Conservation (phyloP, 2,113 vertebrate genomes). For the Cynoglossus semilaevis region DNA sequence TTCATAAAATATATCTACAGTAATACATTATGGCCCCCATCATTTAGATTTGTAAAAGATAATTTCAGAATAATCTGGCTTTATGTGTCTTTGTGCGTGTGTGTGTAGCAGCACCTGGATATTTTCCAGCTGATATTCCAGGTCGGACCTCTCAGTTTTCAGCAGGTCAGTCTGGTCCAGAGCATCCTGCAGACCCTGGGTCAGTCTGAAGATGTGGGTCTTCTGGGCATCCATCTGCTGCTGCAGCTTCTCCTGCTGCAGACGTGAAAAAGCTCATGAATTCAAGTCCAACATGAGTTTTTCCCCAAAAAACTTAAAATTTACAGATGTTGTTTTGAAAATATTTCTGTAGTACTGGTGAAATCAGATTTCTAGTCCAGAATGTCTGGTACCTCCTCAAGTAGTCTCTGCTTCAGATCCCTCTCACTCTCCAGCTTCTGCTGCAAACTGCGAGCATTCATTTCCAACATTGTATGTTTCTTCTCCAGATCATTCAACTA, state of each 20-base stretch:
- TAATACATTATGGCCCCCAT: too few species aligned
- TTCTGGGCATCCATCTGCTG: conserved; percentile 99
- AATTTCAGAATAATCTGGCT: too few species aligned
- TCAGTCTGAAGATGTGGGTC: conserved; percentile 95
- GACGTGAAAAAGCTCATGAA: conserved; percentile 18
- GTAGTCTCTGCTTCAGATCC: conserved; percentile 93
- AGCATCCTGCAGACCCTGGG: conserved; percentile 97
- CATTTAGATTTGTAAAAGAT: too few species aligned
- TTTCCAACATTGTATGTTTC: conserved; percentile 97
- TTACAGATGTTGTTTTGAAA: too few species aligned
- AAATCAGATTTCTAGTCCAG: too few species aligned
- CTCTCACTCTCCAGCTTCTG: conserved; percentile 97
- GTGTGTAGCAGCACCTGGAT: conserved; percentile 86
- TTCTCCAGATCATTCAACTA: conserved; percentile 96
- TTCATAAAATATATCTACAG: too few species aligned
- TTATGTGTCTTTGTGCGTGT: neutral
- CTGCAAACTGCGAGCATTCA: conserved; percentile 94
- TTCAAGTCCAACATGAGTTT: too few species aligned
- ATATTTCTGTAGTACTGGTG: too few species aligned
- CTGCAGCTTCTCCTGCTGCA: conserved; percentile 94
- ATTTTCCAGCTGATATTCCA: conserved; percentile 98
- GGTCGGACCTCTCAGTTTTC: conserved; percentile 94
- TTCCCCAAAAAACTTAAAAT: too few species aligned
- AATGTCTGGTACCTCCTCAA: conserved; percentile 85
- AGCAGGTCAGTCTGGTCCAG: conserved; percentile 94